Evolutionary conservation across 2,113 vertebrate genomes (phyloP), one percentile per base, ranked within the genome.

Genomic region (Halcyon malimbica): DNA sequence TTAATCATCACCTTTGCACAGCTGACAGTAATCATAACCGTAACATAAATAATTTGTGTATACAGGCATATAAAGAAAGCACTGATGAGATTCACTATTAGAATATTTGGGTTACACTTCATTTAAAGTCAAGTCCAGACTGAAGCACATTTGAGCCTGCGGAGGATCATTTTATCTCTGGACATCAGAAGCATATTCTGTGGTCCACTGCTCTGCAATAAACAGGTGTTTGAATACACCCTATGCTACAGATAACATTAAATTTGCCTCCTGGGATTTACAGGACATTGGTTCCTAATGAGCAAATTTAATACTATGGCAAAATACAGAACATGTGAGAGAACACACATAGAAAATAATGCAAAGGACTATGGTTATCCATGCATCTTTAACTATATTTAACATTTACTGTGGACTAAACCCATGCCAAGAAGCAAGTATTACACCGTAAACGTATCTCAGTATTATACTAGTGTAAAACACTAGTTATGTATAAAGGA

Each of bases 161-260:
- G 70, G 12, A 74, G 42, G 64, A 90, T 94, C 62, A 63, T 94
- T 96, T 96, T 67, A 73, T 71, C 64, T 74, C 33, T 79, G 87
- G 94, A 94, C 91, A 97, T 95, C 75, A 85, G 93, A 95, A 95
- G 89, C 84, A 93, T 74, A 96, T 92, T 96, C 76, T 96, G 76
- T 96, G 93, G 77, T 95, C 83, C 85, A 75, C 80, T 89, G 89
- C 73, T 78, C 85, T 79, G 90, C 93, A 96, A 93, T 80, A 90
- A 97, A 92, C 97, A 97, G 94, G 94, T 97, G 87, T 97, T 92
- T 96, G 90, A 97, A 94, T 95, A 91, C 69, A 86, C 54, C 68
- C 93, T 69, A 3, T 84, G 71, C 84, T 92, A 94, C 59, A 74
- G 44, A 92, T 76, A 92, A 83, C 74, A 94, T 84, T 69, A 89